Evolutionary conservation across 1,140 invertebrate genomes (phyloP).

Genomic region (Pseudomyrmex sp.): DNA sequence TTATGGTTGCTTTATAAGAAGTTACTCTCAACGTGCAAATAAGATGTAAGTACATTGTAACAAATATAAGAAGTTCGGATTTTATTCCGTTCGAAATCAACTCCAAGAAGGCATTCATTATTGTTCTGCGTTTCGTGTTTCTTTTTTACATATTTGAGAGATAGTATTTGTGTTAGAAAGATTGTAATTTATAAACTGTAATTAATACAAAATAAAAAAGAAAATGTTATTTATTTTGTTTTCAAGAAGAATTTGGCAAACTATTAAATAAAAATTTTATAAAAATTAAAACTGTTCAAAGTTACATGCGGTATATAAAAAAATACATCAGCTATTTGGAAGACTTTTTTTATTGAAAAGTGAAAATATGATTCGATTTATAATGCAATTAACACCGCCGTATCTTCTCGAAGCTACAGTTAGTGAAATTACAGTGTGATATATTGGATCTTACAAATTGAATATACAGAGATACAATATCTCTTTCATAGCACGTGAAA

Average conservation of each 20-base stretch:
- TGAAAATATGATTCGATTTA: conserved; percentile 14
- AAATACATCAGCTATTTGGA: not conserved
- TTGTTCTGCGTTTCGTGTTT: not conserved
- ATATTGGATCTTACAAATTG: conserved; percentile 31
- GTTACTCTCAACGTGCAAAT: not conserved
- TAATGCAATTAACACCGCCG: conserved; percentile 21
- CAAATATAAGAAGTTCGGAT: not conserved
- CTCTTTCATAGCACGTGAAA: conserved; percentile 27
- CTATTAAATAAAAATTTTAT: not conserved
- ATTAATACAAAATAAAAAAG: too few relatives aligned
- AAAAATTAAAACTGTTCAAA: not conserved
- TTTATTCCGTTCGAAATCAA: not conserved
- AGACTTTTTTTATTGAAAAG: conserved; percentile 5
- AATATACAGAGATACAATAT: conserved; percentile 17
- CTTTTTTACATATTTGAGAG: not conserved
- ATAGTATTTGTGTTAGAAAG: too few relatives aligned
- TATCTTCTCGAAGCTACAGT: not conserved
- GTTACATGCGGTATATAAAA: not conserved
- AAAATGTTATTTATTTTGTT: too few relatives aligned
- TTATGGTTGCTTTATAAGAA: not conserved
- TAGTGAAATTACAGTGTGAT: conserved; percentile 14
- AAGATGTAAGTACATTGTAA: not conserved
- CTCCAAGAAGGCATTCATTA: not conserved
- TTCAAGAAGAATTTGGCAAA: not conserved
- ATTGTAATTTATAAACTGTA: too few relatives aligned